Conservation (phyloP, 2,797 vertebrate genomes). For the Crypturellus tataupa region DNA sequence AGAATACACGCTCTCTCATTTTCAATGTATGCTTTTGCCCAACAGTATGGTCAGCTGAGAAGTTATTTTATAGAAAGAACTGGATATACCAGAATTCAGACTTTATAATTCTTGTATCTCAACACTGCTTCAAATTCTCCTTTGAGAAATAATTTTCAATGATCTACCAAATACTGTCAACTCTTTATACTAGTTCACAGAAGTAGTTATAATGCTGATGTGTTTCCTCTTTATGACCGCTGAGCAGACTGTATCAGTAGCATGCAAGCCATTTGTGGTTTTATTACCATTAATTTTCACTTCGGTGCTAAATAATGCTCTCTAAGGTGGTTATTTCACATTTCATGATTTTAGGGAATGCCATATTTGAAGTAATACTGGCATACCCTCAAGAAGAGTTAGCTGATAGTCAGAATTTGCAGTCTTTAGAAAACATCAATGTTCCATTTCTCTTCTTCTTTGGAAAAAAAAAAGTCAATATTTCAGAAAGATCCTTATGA, state of each 20-base stretch:
- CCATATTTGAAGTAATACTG: neutral
- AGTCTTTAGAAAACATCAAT: neutral
- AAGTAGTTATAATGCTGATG: neutral
- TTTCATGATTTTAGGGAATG: neutral
- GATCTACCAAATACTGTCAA: neutral
- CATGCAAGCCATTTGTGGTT: neutral
- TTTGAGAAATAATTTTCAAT: conserved; percentile 3
- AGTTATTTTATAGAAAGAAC: neutral
- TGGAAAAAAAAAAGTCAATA: neutral
- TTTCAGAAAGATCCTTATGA: neutral
- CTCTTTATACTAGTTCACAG: neutral
- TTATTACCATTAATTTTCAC: neutral
- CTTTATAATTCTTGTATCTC: neutral
- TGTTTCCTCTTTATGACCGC: neutral
- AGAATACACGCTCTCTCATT: neutral
- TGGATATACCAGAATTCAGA: neutral
- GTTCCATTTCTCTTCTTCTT: neutral
- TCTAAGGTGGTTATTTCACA: neutral
- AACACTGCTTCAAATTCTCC: neutral
- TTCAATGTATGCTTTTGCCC: neutral
- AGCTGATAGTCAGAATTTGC: neutral
- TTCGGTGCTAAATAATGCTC: neutral
- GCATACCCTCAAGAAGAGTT: neutral
- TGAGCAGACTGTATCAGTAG: neutral
- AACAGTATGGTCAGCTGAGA: neutral